Conservation (phyloP, 2,113 vertebrate genomes). For the Poecile atricapillus region DNA sequence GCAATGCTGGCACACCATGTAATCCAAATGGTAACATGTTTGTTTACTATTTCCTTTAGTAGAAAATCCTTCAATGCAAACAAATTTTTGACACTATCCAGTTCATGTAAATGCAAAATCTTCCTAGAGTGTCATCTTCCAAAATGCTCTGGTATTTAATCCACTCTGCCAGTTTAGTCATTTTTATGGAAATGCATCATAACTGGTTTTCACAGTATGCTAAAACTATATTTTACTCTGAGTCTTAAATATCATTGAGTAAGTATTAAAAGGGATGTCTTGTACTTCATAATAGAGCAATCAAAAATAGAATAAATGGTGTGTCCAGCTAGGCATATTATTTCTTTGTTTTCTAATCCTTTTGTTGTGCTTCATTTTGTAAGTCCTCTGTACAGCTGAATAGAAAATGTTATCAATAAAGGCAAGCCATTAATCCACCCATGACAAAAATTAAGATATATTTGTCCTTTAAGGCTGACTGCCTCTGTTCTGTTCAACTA, state of each 20-base stretch:
- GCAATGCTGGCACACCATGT: neutral
- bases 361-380: slow-evolving; percentile 53
- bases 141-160: slow-evolving; percentile 26
- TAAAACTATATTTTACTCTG: slow-evolving; percentile 11
- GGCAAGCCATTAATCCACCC: slow-evolving; percentile 54
- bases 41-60: slow-evolving; percentile 30
- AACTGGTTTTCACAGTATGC: neutral
- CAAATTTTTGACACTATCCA: slow-evolving; percentile 11
- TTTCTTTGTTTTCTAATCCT: slow-evolving; percentile 58
- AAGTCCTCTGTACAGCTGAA: neutral
- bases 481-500: slow-evolving; percentile 56
- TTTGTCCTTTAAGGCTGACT: slow-evolving; percentile 66
- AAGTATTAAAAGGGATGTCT: slow-evolving; percentile 24
- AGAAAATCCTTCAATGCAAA: slow-evolving; percentile 28
- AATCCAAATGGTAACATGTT: neutral
- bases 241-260: slow-evolving; percentile 20
- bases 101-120: slow-evolving; percentile 25
- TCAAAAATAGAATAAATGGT: slow-evolving; percentile 26
- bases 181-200: slow-evolving; percentile 10
- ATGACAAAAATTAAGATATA: slow-evolving; percentile 69
- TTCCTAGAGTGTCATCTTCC: slow-evolving; percentile 15
- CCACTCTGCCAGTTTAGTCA: neutral
- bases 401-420: slow-evolving; percentile 68
- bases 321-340: slow-evolving; percentile 26
- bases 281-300: slow-evolving; percentile 30